Base-by-base conservation (phyloP, 2,888 invertebrate species). In the Chymomyza amoena region DNA sequence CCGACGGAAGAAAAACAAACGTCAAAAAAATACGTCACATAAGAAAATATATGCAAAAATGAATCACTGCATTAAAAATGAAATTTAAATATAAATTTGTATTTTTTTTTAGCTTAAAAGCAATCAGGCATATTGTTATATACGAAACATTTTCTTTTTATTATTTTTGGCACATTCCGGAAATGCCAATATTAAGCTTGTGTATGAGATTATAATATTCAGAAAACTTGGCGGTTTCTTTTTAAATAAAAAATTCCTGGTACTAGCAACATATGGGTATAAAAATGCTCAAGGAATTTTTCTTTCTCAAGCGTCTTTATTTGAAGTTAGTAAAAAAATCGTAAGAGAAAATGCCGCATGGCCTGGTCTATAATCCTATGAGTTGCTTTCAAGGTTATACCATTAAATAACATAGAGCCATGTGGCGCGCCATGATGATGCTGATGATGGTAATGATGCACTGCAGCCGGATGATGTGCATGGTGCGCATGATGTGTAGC, bases 351-450 rank as follows among this genome's bases (percentile, higher is more conserved):
- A 20, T 1, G 3, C 20, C 3, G 25, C 25, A 25, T 25, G 25
- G 25, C 25, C 25, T 25, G 25, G 25, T 4, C 25, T 25, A 25
- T 25, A 25, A 25, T 25, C 25, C 25, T 25, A 25, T 25, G 25
- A 6, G 32, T 7, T 32, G 1, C 7, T 0, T 54, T 18, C 16
- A 54, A 16, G 15, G 15, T 15, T 32, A 1, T 60, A 60, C 60
- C 60, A 36, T 60, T 91, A 78, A 89, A 91, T 72, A 91, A 81
- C 76, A 92, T 90, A 61, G 91, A 88, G 51, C 89, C 73, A 62
- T 81, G 81, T 6, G 9, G 72, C 81, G 87, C 78, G 61, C 79
- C 76, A 16, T 69, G 64, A n/a, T 64, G 68, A 50, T 79, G 77
- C 28, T 72, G 77, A 32, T 82, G 78, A 66, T 75, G 79, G 64